Base-by-base conservation (phyloP, 2,888 invertebrate species). In the Teinopalpus imperialis region DNA sequence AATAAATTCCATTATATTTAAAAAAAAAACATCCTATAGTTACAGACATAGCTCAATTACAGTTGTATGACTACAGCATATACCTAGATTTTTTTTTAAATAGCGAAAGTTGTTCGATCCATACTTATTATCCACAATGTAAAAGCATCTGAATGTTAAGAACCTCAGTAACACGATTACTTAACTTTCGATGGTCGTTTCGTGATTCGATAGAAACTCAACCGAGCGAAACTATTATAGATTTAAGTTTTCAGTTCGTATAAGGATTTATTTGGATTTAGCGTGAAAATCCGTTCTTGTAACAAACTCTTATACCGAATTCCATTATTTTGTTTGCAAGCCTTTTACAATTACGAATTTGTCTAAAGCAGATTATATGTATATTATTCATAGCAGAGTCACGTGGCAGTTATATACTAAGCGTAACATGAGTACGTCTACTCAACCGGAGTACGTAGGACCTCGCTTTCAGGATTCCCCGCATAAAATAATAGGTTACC, bases 201-300 rank as follows among this genome's bases (percentile, higher is more conserved):
- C 18, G 27, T 36, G 26, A 26, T 26, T 36, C 10, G 26, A 8
- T 26, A 26, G 14, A 27, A 37, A 27, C 27, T 9, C 10, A 37
- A 7, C n/a, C 27, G 27, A 18, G 37, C 18, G 18, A 18, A 37
- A 37, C 27, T 27, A 37, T n/a, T n/a, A n/a, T n/a, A 37, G 26
- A 18, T 37, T 27, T 10, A 3, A 21, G 8, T 23, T 35, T 35
- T n/a, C 1, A 26, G 18, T 37, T 10, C 8, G 7, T 16, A 13
- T 14, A 35, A n/a, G 10, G 12, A 27, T 18, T 37, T 3, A 24
- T n/a, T 14, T 3, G 8, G 3, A 9, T 26, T 24, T 9, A 10
- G 16, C 12, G 16, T 16, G 10, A 20, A 26, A 36, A 36, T 16
- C 1, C 4, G 16, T 32, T 20, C 20, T 20, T 20, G 2, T 32